Evolutionary conservation across 2,888 invertebrate genomes (phyloP).

Genomic region (Pachydiplax longipennis): DNA sequence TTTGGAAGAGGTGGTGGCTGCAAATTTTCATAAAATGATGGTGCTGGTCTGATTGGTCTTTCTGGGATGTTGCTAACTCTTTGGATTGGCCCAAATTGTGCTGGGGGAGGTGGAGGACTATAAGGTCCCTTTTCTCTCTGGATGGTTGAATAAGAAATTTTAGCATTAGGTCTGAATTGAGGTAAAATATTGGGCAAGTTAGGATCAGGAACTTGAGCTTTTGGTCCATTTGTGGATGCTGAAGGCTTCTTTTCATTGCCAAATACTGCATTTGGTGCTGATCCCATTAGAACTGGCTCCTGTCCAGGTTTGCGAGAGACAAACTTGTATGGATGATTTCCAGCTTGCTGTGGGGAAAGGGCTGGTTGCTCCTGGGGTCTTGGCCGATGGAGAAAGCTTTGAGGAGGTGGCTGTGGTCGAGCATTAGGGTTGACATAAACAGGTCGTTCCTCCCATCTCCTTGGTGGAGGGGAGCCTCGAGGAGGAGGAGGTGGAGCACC

Average conservation of each 20-base stretch:
- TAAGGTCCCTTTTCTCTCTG: slow-evolving; percentile 54
- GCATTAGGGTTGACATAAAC: neutral
- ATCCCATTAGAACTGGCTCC: slow-evolving; percentile 24
- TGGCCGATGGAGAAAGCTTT: slow-evolving; percentile 8
- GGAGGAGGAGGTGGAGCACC: neutral
- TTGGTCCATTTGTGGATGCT: slow-evolving; percentile 45
- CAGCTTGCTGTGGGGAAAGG: neutral
- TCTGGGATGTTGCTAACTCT: slow-evolving; percentile 55
- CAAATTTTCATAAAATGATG: slow-evolving; percentile 57
- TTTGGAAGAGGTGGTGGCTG: slow-evolving; percentile 63
- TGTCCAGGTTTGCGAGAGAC: slow-evolving; percentile 23
- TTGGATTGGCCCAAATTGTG: slow-evolving; percentile 57
- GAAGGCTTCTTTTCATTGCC: neutral
- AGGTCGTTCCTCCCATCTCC: slow-evolving; percentile 17
- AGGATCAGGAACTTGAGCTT: slow-evolving; percentile 50
- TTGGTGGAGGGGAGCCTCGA: neutral
- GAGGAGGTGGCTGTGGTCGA: slow-evolving; percentile 4
- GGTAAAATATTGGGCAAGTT: slow-evolving; percentile 73
- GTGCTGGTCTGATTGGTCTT: slow-evolving; percentile 51
- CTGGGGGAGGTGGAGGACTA: slow-evolving; percentile 51
- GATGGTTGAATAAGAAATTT: slow-evolving; percentile 61
- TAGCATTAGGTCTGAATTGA: slow-evolving; percentile 74
- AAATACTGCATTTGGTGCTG: slow-evolving; percentile 12
- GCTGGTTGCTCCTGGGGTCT: neutral
- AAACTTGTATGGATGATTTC: slow-evolving; percentile 12